Percentiles rank a stretch among this genome's conserved stretches.
Evolutionary conservation across 2,113 vertebrate genomes (phyloP).

Genomic region (Procavia capensis): DNA sequence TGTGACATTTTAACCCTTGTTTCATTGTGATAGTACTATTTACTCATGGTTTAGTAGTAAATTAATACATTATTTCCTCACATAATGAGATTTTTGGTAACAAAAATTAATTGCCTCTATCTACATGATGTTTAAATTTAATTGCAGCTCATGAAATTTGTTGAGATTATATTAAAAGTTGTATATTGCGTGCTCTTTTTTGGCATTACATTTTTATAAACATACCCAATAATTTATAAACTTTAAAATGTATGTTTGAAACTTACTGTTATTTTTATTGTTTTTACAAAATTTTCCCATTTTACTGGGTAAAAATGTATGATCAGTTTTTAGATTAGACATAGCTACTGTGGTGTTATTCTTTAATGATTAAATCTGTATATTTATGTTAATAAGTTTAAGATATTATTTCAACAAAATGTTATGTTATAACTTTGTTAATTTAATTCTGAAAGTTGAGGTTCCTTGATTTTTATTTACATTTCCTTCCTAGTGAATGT

Average conservation of each 20-base stretch:
- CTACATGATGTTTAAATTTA: constrained; percentile 37
- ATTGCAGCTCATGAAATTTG: background rate
- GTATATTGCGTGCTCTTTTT: constrained; percentile 38
- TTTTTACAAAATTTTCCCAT: background rate
- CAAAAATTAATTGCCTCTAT: background rate
- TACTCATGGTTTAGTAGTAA: constrained; percentile 38
- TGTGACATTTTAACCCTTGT: constrained; percentile 49
- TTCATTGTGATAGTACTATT: constrained; percentile 53
- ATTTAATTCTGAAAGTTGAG: background rate
- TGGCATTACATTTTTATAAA: background rate
- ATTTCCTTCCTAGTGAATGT: background rate
- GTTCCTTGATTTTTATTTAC: background rate
- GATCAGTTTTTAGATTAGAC: background rate
- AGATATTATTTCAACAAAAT: background rate
- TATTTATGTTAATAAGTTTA: background rate
- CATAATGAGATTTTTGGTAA: constrained; percentile 43
- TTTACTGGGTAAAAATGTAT: background rate
- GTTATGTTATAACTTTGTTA: background rate
- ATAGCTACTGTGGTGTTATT: background rate
- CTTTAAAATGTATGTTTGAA: constrained; percentile 4
- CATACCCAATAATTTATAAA: background rate
- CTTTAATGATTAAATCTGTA: background rate
- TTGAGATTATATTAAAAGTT: background rate
- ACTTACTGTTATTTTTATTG: background rate
- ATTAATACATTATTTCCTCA: constrained; percentile 49